phyloP scores from a whole-genome alignment of 2,888 invertebrate species.

The Metopia argyrocephala region DNA sequence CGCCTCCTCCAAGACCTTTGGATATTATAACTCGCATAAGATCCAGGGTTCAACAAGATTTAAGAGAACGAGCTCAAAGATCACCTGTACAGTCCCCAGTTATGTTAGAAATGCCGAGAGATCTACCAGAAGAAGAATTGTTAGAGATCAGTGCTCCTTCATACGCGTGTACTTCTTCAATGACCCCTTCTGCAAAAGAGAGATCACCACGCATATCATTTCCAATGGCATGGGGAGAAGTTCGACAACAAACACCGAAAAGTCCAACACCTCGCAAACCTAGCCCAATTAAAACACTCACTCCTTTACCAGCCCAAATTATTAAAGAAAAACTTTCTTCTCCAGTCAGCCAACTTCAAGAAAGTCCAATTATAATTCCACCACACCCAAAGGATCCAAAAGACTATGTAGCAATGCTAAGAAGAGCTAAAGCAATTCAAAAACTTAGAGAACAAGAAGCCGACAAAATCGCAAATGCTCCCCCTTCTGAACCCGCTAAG shows the following conservation, averaged over 20 bases:
- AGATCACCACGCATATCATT: conserved; percentile 40
- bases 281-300: neutral
- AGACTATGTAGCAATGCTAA: conserved; percentile 48
- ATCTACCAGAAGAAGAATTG: conserved; percentile 45
- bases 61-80: neutral
- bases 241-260: neutral
- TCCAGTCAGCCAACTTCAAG: neutral
- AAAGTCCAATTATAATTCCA: conserved; percentile 19
- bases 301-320: neutral
- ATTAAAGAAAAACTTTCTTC: neutral
- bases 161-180: too few relatives aligned
- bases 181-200: neutral
- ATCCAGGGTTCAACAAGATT: neutral
- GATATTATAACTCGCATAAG: conserved; percentile 41
- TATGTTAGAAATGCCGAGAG: conserved; percentile 17
- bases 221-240: conserved; percentile 43
- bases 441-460: conserved; percentile 32
- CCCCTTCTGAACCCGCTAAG: neutral
- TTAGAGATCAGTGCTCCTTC: conserved; percentile 36
- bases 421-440: conserved; percentile 40
- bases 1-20: conserved; percentile 39
- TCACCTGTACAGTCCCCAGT: neutral
- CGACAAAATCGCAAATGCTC: conserved; percentile 3
- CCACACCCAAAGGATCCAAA: conserved; percentile 44
- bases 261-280: neutral